Conservation (phyloP, 1,140 invertebrate genomes). For the Euborellia annulipes region DNA sequence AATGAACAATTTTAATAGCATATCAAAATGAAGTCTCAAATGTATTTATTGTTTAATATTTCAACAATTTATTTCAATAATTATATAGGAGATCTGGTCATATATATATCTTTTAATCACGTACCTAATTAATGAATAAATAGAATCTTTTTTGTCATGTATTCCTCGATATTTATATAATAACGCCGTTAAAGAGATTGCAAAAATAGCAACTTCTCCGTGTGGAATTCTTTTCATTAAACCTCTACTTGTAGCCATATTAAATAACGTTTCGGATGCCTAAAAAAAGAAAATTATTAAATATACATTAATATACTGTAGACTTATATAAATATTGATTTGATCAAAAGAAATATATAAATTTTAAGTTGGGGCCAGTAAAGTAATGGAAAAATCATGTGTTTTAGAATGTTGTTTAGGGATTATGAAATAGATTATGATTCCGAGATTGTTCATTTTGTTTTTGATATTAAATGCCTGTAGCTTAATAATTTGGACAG, state of each 20-base stretch:
- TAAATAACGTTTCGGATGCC: constrained; percentile 61
- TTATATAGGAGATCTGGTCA: not conserved
- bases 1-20: not conserved
- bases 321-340: not conserved
- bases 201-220: constrained; percentile 51
- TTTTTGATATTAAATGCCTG: too few relatives aligned
- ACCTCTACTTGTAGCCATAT: constrained; percentile 47
- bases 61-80: not conserved
- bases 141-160: constrained; percentile 34
- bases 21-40: not conserved
- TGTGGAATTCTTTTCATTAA: constrained; percentile 40
- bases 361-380: not conserved
- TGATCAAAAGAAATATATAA: not conserved
- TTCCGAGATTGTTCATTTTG: too few relatives aligned
- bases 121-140: constrained; percentile 47
- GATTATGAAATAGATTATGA: too few relatives aligned
- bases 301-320: too few relatives aligned
- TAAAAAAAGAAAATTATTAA: constrained; percentile 21
- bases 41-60: not conserved
- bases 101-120: too few relatives aligned
- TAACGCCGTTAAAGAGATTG: constrained; percentile 37
- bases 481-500: too few relatives aligned
- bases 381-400: too few relatives aligned
- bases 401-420: too few relatives aligned
- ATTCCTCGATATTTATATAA: constrained; percentile 40